Base-by-base conservation (phyloP, 2,888 invertebrate species). In the Pherbina coryleti region DNA sequence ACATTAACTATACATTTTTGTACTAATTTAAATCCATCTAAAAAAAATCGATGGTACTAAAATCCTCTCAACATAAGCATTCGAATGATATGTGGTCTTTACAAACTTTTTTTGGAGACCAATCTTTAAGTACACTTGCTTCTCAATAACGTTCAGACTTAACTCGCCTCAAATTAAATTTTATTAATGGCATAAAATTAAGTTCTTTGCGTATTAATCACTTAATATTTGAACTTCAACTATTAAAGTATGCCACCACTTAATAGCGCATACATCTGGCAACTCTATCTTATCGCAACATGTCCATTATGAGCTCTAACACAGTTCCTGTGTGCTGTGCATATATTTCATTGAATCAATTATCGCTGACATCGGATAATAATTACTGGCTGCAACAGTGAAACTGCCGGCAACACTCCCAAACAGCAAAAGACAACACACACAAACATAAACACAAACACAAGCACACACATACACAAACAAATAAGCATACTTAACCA, bases 321-420 rank as follows among this genome's bases (percentile, higher is more conserved):
- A 62, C 60, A 64, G 64, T 78, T 76, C 62, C 44, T 62, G 49
- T 66, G 14, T 66, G 22, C 57, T 77, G 71, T 22, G 64, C 49
- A 55, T 69, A 78, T 60, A 73, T 75, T 78, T 76, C 57, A 79
- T 74, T 77, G 79, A 76, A 79, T 76, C 79, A 74, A 79, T 79
- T 79, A 75, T 79, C 79, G 71, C 69, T 74, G 79, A 64, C 76
- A 77, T 79, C 74, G 66, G 51, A 72, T 75, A 64, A 74, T 75
- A 77, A 79, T 77, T 77, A 86, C 86, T 85, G 85, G 85, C 86
- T 84, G 81, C 82, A 82, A 75, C 79, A 73, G 79, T 75, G 75
- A 78, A 80, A 79, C 83, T 44, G n/a, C 57, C 70, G 44, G 19
- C 76, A 55, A 60, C 28, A 66, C 74, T 72, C 31, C 55, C 75